These are phyloP conservation scores for Nemotelus pantherinus DNA, from an alignment of 2,888 invertebrate genomes.

Conservation along the genomic window DNA sequence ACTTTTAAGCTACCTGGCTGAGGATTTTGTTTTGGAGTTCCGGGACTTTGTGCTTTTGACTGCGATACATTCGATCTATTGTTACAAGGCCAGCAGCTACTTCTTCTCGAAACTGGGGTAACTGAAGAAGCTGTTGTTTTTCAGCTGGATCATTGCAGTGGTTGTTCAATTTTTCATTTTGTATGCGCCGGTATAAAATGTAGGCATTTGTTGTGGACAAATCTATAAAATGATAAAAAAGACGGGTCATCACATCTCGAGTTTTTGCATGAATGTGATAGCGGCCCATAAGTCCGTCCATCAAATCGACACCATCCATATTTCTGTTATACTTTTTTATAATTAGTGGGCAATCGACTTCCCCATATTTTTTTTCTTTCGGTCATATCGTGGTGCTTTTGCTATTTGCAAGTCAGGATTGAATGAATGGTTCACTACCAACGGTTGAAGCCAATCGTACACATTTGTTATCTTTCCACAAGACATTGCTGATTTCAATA, in stretches of 20 bases:
- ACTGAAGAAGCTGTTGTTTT: too few species aligned
- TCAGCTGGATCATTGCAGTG: too few species aligned
- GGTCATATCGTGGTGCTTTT: too few species aligned
- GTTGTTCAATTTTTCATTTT: too few species aligned
- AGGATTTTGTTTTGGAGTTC: too few species aligned
- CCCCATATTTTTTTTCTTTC: conserved; percentile 40
- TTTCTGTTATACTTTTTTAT: conserved; percentile 54
- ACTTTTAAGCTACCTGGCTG: too few species aligned
- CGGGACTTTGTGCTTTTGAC: too few species aligned
- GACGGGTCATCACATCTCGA: conserved; percentile 52
- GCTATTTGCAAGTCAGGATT: too few species aligned
- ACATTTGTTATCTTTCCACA: conserved; percentile 33
- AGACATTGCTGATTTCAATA: conserved; percentile 25
- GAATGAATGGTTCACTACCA: neutral
- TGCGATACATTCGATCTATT: too few species aligned
- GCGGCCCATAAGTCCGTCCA: conserved; percentile 51
- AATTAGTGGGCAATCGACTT: conserved; percentile 53
- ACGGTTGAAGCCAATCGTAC: conserved; percentile 13
- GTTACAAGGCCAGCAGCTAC: too few species aligned
- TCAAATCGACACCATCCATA: conserved; percentile 56
- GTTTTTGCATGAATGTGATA: conserved; percentile 49
- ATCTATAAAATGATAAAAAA: conserved; percentile 52
- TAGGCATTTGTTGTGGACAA: conserved; percentile 52
- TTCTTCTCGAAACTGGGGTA: too few species aligned
- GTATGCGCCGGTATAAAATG: conserved; percentile 48